Base-by-base conservation (phyloP, 1,140 invertebrate genomes). In the Lordiphosa clarofinis region DNA sequence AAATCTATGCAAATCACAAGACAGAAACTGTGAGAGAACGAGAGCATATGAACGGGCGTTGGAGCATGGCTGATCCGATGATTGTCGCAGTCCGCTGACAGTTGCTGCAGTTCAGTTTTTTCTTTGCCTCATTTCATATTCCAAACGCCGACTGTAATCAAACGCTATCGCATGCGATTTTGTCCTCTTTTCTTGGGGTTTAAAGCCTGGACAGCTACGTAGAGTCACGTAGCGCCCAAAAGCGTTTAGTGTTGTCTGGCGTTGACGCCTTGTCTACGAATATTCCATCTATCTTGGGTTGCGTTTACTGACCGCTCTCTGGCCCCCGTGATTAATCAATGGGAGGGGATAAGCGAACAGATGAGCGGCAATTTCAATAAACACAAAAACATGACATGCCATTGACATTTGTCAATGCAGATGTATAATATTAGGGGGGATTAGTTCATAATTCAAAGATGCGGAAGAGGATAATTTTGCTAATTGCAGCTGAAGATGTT, bases 1-100 rank as follows among this genome's bases (percentile, higher is more conserved):
- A 78, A 78, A 78, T 78, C 74, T 78, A 78, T 78, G 74, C 74
- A 78, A 78, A 78, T 78, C 74, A 73, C 58, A 70, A 66, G 55
- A 36, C 24, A 13, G 21, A 44, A 13, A 43, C 35, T 6, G 13
- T 19, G 11, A 52, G n/a, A n/a, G 28, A 56, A n/a, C n/a, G 40
- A 38, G 9, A 44, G 43, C 61, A 71, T 75, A 75, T 75, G 71
- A 40, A 40, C 28, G 28, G 28, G 38, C 38, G 12, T 40, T 40
- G 38, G 43, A 48, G 24, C 49, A 21, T 50, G 39, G 28, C 49
- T 52, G 58, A 48, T 10, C 33, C 33, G 9, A 38, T 46, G 24
- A 12, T 37, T 46, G 46, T 49, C 44, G n/a, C 11, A 52, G 21
- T 50, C 64, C 31, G 63, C 58, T 68, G 73, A 71, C 73, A 69